Evolutionary conservation across 2,888 invertebrate genomes (phyloP).

Genomic region (Papilio protenor): DNA sequence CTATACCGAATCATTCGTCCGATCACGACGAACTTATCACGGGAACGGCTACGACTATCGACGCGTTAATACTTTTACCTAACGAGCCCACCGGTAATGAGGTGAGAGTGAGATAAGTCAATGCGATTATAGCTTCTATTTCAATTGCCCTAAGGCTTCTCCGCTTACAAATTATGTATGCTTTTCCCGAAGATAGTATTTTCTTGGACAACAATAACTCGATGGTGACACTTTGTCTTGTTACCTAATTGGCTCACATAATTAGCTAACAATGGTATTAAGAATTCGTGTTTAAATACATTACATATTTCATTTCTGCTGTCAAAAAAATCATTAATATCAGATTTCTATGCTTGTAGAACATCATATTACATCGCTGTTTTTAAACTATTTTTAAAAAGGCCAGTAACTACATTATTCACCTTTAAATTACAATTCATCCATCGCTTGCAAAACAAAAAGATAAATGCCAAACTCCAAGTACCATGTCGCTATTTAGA

Average conservation of each 20-base stretch:
- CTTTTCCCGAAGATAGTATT: constrained; percentile 13
- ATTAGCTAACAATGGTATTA: neutral
- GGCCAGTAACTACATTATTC: constrained; percentile 16
- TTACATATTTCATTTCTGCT: neutral
- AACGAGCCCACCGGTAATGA: constrained; percentile 27
- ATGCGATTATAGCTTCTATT: constrained; percentile 23
- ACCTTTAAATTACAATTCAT: constrained; percentile 24
- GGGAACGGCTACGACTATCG: constrained; percentile 16
- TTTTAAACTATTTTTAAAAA: constrained; percentile 1
- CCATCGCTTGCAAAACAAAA: neutral
- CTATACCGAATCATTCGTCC: constrained; percentile 39
- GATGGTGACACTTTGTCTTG: constrained; percentile 19
- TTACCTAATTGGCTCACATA: constrained; percentile 6
- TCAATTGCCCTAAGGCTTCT: neutral
- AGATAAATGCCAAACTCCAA: constrained; percentile 14
- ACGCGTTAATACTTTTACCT: constrained; percentile 40
- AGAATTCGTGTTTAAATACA: neutral
- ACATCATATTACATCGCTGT: neutral
- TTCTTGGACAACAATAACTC: constrained; percentile 16
- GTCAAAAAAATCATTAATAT: neutral
- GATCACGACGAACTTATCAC: constrained; percentile 43
- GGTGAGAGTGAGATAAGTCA: constrained; percentile 17
- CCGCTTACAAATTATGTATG: neutral
- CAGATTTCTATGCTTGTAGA: neutral
- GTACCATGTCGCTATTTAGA: neutral